Conservation (phyloP, 1,140 invertebrate genomes). For the Trachelipus rathkii region DNA sequence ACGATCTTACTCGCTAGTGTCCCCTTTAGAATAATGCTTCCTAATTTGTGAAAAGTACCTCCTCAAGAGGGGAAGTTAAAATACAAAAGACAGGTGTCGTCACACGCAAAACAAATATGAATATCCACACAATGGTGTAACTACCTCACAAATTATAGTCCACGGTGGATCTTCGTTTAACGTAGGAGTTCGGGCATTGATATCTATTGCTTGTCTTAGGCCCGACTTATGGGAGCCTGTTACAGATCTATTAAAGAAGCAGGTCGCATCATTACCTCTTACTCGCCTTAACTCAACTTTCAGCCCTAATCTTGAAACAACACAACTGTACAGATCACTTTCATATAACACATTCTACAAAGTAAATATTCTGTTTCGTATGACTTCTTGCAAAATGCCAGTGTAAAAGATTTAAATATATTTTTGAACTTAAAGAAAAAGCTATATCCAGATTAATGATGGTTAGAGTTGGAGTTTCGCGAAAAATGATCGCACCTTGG, state of each 20-base stretch:
- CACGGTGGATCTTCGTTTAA: background rate
- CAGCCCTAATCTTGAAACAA: no score
- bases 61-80: constrained; percentile 23
- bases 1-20: constrained; percentile 31
- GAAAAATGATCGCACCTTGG: background rate
- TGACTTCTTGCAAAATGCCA: background rate
- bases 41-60: constrained; percentile 21
- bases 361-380: background rate
- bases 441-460: background rate
- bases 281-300: background rate
- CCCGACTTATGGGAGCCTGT: background rate
- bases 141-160: background rate
- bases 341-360: no score
- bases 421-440: background rate
- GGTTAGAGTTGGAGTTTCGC: background rate
- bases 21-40: no score
- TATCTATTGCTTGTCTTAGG: background rate
- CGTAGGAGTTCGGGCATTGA: background rate
- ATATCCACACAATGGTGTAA: constrained; percentile 13
- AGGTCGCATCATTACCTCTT: background rate
- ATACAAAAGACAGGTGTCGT: no score
- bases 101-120: no score
- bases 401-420: background rate
- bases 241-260: background rate
- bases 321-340: background rate